Evolutionary conservation across 2,888 invertebrate genomes (phyloP).

Genomic region (Steinernema carpocapsae): DNA sequence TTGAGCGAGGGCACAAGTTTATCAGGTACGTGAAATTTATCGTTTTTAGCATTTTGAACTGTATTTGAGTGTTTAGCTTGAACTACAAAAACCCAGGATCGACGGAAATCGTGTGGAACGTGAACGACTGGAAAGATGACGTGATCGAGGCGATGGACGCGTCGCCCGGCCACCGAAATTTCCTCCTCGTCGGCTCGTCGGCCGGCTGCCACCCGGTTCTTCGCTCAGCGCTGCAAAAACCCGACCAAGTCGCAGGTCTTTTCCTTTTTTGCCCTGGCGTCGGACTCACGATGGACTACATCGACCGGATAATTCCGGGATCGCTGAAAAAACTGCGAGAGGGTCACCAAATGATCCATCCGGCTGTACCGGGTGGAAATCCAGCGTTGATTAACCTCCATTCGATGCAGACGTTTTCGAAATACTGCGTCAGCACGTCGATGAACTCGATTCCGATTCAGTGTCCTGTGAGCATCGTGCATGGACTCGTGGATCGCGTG

Average conservation of each 20-base stretch:
- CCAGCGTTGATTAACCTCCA: not conserved
- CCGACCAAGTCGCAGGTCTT: constrained; percentile 38
- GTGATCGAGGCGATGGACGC: constrained; percentile 37
- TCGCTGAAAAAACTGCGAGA: constrained; percentile 38
- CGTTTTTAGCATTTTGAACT: not conserved
- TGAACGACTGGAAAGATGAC: constrained; percentile 45
- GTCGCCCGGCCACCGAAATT: constrained; percentile 4
- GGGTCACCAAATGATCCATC: constrained; percentile 41
- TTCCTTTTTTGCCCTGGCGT: constrained; percentile 48
- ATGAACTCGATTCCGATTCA: constrained; percentile 35
- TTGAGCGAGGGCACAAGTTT: not conserved
- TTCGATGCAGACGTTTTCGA: constrained; percentile 21
- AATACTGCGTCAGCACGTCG: constrained; percentile 44
- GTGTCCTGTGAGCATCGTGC: constrained; percentile 47
- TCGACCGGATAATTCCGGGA: constrained; percentile 46
- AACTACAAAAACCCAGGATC: constrained; percentile 44
- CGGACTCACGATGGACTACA: constrained; percentile 45
- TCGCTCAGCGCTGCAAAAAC: constrained; percentile 38
- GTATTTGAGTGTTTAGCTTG: constrained; percentile 23
- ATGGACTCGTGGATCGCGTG: constrained; percentile 45
- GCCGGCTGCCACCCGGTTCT: constrained; percentile 49
- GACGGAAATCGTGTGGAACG: constrained; percentile 41
- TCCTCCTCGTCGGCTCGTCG: constrained; percentile 42
- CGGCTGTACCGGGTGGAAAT: constrained; percentile 28
- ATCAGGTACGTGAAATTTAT: not conserved